A percentile compares a stretch with the other conserved stretches of the same genome.
Conservation (phyloP, 2,888 invertebrate genomes). For the Elegia similella region DNA sequence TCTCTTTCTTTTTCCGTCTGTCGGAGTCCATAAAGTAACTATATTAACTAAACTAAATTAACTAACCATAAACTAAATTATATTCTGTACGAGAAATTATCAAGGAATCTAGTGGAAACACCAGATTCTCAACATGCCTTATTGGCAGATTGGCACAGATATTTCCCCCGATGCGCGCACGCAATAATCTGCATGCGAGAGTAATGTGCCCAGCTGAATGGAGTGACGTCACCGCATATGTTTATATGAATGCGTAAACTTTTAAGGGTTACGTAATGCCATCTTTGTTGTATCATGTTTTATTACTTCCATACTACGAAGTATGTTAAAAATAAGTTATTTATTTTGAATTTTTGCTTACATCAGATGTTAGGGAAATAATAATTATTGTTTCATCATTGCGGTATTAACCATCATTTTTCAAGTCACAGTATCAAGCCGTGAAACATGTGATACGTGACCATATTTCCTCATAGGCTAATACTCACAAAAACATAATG, state of each 20-base stretch:
- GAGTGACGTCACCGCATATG: slow-evolving; percentile 8
- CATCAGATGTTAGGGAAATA: no score
- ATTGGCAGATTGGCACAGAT: background rate
- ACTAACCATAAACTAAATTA: background rate
- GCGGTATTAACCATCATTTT: no score
- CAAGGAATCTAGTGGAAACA: slow-evolving; percentile 5
- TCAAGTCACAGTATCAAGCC: no score
- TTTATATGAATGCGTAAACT: slow-evolving; percentile 6
- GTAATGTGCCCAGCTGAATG: background rate
- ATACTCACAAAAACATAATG: no score
- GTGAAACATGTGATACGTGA: no score
- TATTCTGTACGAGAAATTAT: background rate
- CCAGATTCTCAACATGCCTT: background rate
- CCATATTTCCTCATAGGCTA: no score
- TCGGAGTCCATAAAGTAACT: no score
- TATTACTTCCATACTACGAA: background rate
- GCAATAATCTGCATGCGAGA: slow-evolving; percentile 11
- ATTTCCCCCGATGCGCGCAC: slow-evolving; percentile 4
- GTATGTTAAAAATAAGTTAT: no score
- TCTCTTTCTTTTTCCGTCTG: no score
- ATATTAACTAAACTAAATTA: no score
- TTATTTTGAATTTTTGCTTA: no score
- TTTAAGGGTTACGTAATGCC: background rate
- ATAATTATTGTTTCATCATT: no score
- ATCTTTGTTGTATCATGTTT: background rate